A percentile compares a stretch with the other conserved stretches of the same genome.
Conservation (phyloP, 2,888 invertebrate species). For the Andricus curvator region DNA sequence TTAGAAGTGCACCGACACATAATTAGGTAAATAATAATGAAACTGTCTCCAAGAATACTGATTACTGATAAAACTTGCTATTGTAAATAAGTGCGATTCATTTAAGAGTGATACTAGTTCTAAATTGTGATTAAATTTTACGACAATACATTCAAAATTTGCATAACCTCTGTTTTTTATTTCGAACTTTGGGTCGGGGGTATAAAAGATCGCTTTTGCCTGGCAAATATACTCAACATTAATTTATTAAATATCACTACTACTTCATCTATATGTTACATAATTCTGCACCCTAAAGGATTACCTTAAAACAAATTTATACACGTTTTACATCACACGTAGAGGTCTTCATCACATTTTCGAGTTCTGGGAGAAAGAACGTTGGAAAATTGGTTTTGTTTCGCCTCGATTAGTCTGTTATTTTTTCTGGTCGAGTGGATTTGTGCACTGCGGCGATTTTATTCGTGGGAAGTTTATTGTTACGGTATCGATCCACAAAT, state of each 20-base stretch:
- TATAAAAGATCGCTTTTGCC: conserved; percentile 6
- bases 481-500: conserved; percentile 84
- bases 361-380: conserved; percentile 20
- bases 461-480: conserved; percentile 76
- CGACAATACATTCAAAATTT: conserved; percentile 6
- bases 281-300: neutral
- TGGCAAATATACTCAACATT: conserved; percentile 28
- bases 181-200: neutral
- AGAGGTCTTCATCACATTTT: conserved; percentile 17
- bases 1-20: conserved; percentile 36
- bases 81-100: conserved; percentile 55
- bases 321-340: conserved; percentile 38
- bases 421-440: conserved; percentile 59
- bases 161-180: neutral
- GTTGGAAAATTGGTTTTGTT: conserved; percentile 12
- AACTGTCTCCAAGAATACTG: conserved; percentile 34
- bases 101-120: conserved; percentile 58
- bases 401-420: conserved; percentile 39
- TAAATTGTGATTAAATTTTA: conserved; percentile 47
- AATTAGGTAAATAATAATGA: conserved; percentile 43
- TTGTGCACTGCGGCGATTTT: conserved; percentile 75
- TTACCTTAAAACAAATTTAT: conserved; percentile 15
- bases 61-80: conserved; percentile 35
- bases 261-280: conserved; percentile 34
- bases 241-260: conserved; percentile 35